A percentile compares a stretch with the other conserved stretches of the same genome.
Conservation (phyloP, 1,140 invertebrate species). For the Drosophila sproati region DNA sequence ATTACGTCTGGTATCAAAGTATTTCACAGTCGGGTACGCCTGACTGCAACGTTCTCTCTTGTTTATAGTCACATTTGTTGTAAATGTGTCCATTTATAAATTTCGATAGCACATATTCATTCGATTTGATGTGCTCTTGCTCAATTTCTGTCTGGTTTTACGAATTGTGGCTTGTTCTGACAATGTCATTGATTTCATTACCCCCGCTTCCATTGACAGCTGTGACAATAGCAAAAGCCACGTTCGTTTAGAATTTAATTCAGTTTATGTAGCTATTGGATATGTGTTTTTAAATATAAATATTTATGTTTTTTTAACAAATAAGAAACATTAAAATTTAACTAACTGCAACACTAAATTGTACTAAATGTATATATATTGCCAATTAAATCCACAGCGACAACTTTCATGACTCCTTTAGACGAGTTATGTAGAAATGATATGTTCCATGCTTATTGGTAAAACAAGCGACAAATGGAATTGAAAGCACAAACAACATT, state of each 20-base stretch:
- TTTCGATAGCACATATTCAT: constrained; percentile 67
- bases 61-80: constrained; percentile 26
- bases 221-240: constrained; percentile 8
- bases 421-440: constrained; percentile 40
- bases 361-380: not conserved
- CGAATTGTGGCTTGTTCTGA: constrained; percentile 58
- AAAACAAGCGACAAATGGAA: constrained; percentile 54
- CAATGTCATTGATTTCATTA: constrained; percentile 30
- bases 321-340: not conserved
- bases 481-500: constrained; percentile 53
- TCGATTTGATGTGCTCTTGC: constrained; percentile 63
- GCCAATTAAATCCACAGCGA: too few relatives aligned
- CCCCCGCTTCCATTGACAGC: constrained; percentile 21
- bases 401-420: constrained; percentile 6
- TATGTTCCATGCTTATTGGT: constrained; percentile 53
- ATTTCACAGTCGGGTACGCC: too few relatives aligned
- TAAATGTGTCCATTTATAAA: constrained; percentile 42
- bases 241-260: constrained; percentile 27
- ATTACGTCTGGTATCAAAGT: too few relatives aligned
- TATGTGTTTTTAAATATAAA: not conserved
- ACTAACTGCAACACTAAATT: constrained; percentile 22
- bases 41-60: not conserved
- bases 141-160: constrained; percentile 48
- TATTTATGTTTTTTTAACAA: not conserved
- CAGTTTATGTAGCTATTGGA: not conserved